A percentile compares a stretch with the other conserved stretches of the same genome.
Conservation (phyloP, 2,797 vertebrate genomes). For the Garrulus glandarius region DNA sequence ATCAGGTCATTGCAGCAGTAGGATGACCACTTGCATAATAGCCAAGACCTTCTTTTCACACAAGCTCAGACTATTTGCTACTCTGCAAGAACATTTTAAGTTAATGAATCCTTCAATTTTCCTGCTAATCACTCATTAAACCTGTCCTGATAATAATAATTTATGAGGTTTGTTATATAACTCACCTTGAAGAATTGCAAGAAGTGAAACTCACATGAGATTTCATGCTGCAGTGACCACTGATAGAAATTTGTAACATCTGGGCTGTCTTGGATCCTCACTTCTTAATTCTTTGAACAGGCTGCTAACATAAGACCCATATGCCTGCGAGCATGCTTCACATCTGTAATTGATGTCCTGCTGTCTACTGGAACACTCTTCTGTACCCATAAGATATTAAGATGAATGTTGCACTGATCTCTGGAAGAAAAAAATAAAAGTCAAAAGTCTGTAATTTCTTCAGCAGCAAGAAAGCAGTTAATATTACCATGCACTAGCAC, state of each 20-base stretch:
- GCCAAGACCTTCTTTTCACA: not conserved
- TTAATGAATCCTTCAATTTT: slow-evolving; percentile 35
- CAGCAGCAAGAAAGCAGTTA: not conserved
- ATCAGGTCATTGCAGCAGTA: not conserved
- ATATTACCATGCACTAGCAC: not conserved
- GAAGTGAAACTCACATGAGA: slow-evolving; percentile 92
- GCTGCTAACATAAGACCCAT: slow-evolving; percentile 91
- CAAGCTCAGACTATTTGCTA: not conserved
- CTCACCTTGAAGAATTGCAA: slow-evolving; percentile 94
- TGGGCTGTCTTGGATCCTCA: slow-evolving; percentile 90
- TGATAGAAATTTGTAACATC: slow-evolving; percentile 94
- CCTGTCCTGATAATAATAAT: slow-evolving; percentile 45
- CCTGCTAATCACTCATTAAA: slow-evolving; percentile 32
- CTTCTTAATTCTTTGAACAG: slow-evolving; percentile 90
- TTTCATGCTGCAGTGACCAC: slow-evolving; percentile 92
- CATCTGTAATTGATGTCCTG: slow-evolving; percentile 92
- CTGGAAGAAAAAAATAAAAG: not conserved
- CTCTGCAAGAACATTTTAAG: not conserved
- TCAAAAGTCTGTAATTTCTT: not conserved
- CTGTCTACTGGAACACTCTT: slow-evolving; percentile 90
- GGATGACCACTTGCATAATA: not conserved
- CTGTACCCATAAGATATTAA: slow-evolving; percentile 76
- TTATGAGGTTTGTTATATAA: slow-evolving; percentile 33
- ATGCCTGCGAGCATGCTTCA: slow-evolving; percentile 90
- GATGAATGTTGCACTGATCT: slow-evolving; percentile 20